A percentile compares a stretch with the other conserved stretches of the same genome.
Evolutionary conservation across 2,888 invertebrate species (phyloP).

Genomic region (Prosapia bicincta): DNA sequence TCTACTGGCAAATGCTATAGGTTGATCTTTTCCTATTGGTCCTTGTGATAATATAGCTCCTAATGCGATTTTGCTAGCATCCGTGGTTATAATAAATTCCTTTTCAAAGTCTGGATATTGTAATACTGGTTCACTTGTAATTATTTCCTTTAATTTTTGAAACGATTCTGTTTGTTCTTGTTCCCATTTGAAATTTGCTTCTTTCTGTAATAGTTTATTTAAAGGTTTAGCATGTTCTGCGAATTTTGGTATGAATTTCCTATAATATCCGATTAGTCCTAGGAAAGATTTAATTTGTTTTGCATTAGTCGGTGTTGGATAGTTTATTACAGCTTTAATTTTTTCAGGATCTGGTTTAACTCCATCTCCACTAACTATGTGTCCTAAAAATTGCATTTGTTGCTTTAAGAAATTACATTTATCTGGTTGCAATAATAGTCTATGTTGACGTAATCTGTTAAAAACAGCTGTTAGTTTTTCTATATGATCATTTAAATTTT

Average conservation of each 20-base stretch:
- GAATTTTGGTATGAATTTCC: slow-evolving; percentile 7
- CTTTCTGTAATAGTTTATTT: slow-evolving; percentile 16
- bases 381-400: not conserved
- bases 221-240: slow-evolving; percentile 22
- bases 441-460: not conserved
- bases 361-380: not conserved
- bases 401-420: not conserved
- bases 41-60: slow-evolving; percentile 23
- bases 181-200: no score
- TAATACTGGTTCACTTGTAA: slow-evolving; percentile 16
- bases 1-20: slow-evolving; percentile 16
- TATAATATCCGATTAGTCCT: slow-evolving; percentile 11
- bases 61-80: slow-evolving; percentile 18
- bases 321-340: not conserved
- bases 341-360: not conserved
- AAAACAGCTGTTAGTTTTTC: slow-evolving; percentile 7
- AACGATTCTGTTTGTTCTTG: slow-evolving; percentile 26
- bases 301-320: slow-evolving; percentile 2
- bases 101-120: slow-evolving; percentile 21
- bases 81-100: slow-evolving; percentile 24
- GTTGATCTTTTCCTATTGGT: slow-evolving; percentile 8
- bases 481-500: slow-evolving; percentile 3
- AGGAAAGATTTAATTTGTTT: slow-evolving; percentile 10
- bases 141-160: slow-evolving; percentile 20
- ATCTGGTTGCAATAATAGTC: not conserved